Base-by-base conservation (phyloP, 2,113 vertebrate species). In the Calidris pygmaea region DNA sequence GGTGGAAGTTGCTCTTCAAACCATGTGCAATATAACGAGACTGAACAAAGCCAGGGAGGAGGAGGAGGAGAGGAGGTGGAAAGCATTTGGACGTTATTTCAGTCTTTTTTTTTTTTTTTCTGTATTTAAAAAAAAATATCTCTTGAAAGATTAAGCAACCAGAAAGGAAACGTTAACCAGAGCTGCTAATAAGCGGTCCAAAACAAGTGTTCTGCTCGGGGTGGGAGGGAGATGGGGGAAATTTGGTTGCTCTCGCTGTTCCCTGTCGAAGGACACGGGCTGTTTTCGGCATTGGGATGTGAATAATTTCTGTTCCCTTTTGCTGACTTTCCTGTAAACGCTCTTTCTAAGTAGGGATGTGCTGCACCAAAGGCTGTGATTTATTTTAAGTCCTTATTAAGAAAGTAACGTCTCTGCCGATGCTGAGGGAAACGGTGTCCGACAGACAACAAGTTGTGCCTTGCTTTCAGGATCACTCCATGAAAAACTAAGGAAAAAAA, bases 391-490 rank as follows among this genome's bases (percentile, higher is more conserved):
- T 43, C 70, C 82, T 58, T 70, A 82, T 80, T 79, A 91, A 94
- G 66, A 43, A 60, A 84, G 86, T 34, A 39, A 79, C 78, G 32
- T 91, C 93, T 63, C 94, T 48, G 53, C 85, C 39, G 66, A 62
- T 73, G 90, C 92, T 85, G 90, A 89, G 83, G 94, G 68, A 63
- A 88, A 67, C 16, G 34, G 52, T 90, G 87, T 96, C 7, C 18
- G 80, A 76, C n/a, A 59, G 95, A 86, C 95, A 83, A 94, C 93
- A 86, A 96, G 95, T 83, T 95, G 97, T 98, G 97, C 98, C 98
- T 98, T 98, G 95, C 73, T 95, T 81, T 86, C 82, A 60, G 83
- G 89, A 93, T 82, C 76, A 4, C 81, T 81, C 37, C 39, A 4
- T 0, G 32, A 45, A 67, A 85, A 85, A 76, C 39, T 37, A 70